Evolutionary conservation across 2,113 vertebrate genomes (phyloP).

Genomic region (Lethenteron reissneri): DNA sequence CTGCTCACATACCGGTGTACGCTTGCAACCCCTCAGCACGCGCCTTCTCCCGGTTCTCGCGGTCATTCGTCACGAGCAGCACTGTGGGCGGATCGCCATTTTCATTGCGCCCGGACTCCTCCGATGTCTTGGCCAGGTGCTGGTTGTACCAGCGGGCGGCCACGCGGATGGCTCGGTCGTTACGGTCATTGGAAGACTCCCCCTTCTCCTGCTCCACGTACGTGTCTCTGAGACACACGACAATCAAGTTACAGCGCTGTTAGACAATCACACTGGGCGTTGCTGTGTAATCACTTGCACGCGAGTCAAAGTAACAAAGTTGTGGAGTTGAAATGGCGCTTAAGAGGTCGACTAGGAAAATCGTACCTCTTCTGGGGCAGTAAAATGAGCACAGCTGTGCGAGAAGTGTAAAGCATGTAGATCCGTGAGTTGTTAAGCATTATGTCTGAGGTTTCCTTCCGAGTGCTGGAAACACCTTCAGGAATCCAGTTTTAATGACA

Average conservation of each 20-base stretch:
- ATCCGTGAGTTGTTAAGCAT: too few relatives aligned
- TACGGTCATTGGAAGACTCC: constrained; percentile 70
- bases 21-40: constrained; percentile 42
- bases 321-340: too few relatives aligned
- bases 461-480: too few relatives aligned
- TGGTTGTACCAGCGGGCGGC: constrained; percentile 65
- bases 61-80: constrained; percentile 77
- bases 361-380: too few relatives aligned
- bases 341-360: too few relatives aligned
- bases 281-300: too few relatives aligned
- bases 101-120: constrained; percentile 16
- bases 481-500: too few relatives aligned
- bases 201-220: constrained; percentile 59
- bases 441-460: too few relatives aligned
- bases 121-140: constrained; percentile 33
- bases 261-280: background rate
- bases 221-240: constrained; percentile 43
- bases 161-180: constrained; percentile 73
- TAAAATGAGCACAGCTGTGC: too few relatives aligned
- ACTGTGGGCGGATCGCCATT: constrained; percentile 15
- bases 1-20: constrained; percentile 46
- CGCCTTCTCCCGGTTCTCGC: constrained; percentile 59
- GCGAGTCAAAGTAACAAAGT: too few relatives aligned
- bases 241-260: background rate
- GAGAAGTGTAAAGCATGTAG: too few relatives aligned